Percentiles rank a stretch among this genome's conserved stretches.
Evolutionary conservation across 1,140 invertebrate genomes (phyloP).

Genomic region (Rhopalosiphum padi): DNA sequence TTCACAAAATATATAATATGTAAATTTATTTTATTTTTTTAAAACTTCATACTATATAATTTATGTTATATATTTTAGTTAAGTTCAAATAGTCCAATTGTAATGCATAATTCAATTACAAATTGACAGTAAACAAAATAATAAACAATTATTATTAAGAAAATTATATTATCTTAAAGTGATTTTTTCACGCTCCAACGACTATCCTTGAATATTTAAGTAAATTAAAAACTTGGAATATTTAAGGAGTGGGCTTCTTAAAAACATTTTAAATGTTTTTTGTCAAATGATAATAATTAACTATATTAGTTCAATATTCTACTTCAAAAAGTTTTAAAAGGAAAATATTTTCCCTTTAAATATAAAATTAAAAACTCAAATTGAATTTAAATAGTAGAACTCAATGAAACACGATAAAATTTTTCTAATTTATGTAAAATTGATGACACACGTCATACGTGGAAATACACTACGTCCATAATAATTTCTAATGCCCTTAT

Average conservation of each 20-base stretch:
- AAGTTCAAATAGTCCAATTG: no score
- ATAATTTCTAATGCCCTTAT: neutral
- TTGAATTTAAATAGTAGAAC: neutral
- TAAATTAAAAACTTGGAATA: neutral
- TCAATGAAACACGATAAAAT: neutral
- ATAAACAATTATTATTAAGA: no score
- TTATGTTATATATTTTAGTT: no score
- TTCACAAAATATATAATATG: neutral
- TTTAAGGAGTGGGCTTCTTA: neutral
- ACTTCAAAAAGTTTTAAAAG: neutral
- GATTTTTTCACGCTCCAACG: neutral
- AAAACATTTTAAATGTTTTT: neutral
- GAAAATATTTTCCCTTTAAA: neutral
- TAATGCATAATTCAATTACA: no score
- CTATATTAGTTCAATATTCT: neutral
- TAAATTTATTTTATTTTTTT: neutral
- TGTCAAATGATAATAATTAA: neutral
- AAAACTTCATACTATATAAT: neutral
- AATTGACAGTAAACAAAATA: no score
- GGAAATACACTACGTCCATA: neutral
- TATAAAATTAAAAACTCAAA: neutral
- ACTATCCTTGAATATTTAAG: neutral
- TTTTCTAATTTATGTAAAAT: neutral
- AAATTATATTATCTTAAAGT: neutral
- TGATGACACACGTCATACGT: neutral